Evolutionary conservation across 2,888 invertebrate species (phyloP).

Genomic region (Rosalia funebris): DNA sequence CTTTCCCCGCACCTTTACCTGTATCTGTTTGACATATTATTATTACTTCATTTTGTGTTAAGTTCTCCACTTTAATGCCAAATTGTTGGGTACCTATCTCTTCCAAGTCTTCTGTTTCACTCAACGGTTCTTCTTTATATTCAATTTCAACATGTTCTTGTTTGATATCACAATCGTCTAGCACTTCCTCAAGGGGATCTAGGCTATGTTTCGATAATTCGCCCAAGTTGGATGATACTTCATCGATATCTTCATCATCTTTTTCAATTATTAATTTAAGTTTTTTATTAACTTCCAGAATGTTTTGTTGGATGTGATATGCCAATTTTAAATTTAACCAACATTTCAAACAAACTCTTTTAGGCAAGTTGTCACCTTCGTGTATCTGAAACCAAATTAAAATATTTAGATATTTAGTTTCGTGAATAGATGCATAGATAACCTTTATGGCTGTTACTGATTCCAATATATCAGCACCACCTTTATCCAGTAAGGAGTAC

Average conservation of each 20-base stretch:
- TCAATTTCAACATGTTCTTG: conserved; percentile 9
- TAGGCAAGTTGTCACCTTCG: conserved; percentile 27
- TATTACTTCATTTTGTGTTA: conserved; percentile 11
- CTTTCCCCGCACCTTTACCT: neutral
- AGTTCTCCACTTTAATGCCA: conserved; percentile 19
- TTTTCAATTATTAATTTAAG: conserved; percentile 22
- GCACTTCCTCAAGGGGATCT: neutral
- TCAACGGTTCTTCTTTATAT: conserved; percentile 9
- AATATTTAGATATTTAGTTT: neutral
- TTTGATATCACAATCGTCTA: conserved; percentile 12
- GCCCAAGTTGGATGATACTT: neutral
- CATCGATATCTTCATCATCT: conserved; percentile 9
- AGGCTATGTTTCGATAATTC: neutral
- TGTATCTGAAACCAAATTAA: conserved; percentile 6
- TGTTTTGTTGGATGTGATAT: conserved; percentile 48
- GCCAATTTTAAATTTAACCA: conserved; percentile 49
- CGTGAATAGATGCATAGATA: neutral
- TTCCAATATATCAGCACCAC: conserved; percentile 48
- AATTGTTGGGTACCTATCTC: neutral
- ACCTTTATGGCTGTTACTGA: conserved; percentile 53
- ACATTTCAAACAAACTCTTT: conserved; percentile 49
- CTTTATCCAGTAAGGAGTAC: conserved; percentile 46
- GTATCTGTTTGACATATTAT: conserved; percentile 11
- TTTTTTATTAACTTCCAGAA: conserved; percentile 44
- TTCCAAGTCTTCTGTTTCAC: neutral